Evolutionary conservation across 2,797 vertebrate species (phyloP).

Genomic region (Pantherophis vulpinus): DNA sequence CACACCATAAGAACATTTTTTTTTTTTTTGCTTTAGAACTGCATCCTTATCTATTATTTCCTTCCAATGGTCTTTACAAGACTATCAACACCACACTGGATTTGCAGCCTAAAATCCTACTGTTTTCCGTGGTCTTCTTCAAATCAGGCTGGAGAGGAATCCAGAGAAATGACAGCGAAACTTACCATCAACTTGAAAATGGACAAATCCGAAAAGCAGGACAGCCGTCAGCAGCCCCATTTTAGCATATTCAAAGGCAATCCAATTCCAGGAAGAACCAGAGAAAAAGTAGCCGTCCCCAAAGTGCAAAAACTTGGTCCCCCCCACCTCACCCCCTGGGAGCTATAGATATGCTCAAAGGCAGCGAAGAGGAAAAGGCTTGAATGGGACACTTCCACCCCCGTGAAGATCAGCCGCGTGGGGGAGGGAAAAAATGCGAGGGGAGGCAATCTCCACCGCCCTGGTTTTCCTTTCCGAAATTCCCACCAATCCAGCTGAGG

Average conservation of each 20-base stretch:
- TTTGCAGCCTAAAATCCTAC: conserved; percentile 34
- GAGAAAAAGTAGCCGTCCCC: conserved; percentile 29
- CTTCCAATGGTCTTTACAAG: not conserved
- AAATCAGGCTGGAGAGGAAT: conserved; percentile 45
- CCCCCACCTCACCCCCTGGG: conserved; percentile 58
- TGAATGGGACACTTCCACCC: conserved; percentile 65
- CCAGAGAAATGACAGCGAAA: conserved; percentile 52
- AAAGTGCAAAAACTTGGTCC: conserved; percentile 70
- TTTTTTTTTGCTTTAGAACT: conserved; percentile 28
- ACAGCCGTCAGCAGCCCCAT: conserved; percentile 92
- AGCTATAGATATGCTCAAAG: conserved; percentile 69
- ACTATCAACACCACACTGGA: conserved; percentile 42
- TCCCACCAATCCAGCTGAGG: conserved; percentile 63
- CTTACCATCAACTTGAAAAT: conserved; percentile 90
- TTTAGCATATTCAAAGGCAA: conserved; percentile 89
- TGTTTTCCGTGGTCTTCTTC: conserved; percentile 44
- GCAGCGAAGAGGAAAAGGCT: conserved; percentile 73
- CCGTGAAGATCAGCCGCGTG: conserved; percentile 55
- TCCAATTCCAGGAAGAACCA: conserved; percentile 77
- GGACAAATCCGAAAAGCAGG: conserved; percentile 91
- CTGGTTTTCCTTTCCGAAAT: conserved; percentile 63
- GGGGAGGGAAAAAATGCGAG: conserved; percentile 22
- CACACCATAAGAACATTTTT: conserved; percentile 26
- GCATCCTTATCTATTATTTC: not conserved
- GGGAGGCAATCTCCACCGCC: conserved; percentile 39